Base-by-base conservation (phyloP, 2,888 invertebrate genomes). In the Orthosia incerta region DNA sequence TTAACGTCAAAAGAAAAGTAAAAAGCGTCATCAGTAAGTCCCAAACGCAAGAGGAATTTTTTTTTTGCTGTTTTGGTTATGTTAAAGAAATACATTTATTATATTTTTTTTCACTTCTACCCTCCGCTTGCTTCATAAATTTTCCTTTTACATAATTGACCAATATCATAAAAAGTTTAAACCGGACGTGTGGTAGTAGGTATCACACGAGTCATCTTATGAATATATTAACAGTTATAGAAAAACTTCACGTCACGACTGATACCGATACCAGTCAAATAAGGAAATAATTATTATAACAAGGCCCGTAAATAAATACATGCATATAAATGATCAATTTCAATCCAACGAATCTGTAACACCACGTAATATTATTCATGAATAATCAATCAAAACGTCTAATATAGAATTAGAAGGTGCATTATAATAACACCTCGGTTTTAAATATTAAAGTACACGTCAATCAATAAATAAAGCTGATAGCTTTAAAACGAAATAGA, bases 271-370 rank as follows among this genome's bases (percentile, higher is more conserved):
- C 48, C 18, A 16, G 39, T 63, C 31, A 51, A 65, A 76, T 76
- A 77, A 76, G 79, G 79, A 86, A 86, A 81, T 81, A 69, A 76
- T 71, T 69, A 75, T 62, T 62, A 50, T 3, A 63, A 67, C 70
- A 71, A 78, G 70, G 60, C 9, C 18, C 56, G 15, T 69, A 26
- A 72, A 68, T 73, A 71, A 31, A 72, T 66, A 23, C 70, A 50
- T 23, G 66, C 26, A 70, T 46, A 60, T 67, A 67, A 71, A 74
- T 68, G 39, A 69, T 39, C 11, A 60, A 50, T 64, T 70, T 39
- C 66, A n/a, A 72, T 57, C 16, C 46, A 64, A 68, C 20, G 39
- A 82, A 67, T 70, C 26, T 48, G n/a, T 68, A 67, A 45, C 61
- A 80, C 26, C 20, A 23, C 26, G 26, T 74, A 57, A 67, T 66